Percentiles rank a stretch among this genome's conserved stretches.
Evolutionary conservation across 2,113 vertebrate genomes (phyloP).

Genomic region (Stigmatopora nigra): DNA sequence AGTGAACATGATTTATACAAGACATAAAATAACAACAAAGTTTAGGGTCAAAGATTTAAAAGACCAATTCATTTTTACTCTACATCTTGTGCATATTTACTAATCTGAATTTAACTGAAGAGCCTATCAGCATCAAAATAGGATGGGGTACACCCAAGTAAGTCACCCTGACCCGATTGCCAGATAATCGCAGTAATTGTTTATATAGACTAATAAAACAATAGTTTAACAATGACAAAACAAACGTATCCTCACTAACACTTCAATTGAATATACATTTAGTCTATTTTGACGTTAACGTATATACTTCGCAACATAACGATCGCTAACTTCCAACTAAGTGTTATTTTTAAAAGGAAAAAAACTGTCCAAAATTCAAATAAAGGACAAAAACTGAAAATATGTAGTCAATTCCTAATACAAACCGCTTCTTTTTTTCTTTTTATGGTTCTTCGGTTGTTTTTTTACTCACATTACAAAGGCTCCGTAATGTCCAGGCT

Average conservation of each 20-base stretch:
- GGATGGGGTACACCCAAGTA: neutral
- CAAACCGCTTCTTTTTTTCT: constrained; percentile 11
- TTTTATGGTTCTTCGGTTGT: neutral
- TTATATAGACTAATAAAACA: neutral
- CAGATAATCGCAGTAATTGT: neutral
- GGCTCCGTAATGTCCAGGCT: constrained; percentile 24
- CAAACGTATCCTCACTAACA: neutral
- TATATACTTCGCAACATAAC: neutral
- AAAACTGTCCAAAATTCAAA: neutral
- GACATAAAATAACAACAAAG: neutral
- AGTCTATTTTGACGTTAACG: neutral
- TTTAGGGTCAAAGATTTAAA: neutral
- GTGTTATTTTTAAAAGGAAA: neutral
- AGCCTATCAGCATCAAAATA: neutral
- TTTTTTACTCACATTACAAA: constrained; percentile 49
- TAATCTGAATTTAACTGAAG: no score
- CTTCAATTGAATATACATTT: neutral
- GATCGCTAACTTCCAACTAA: neutral
- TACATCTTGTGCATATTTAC: no score
- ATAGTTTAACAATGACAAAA: neutral
- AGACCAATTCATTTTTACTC: neutral
- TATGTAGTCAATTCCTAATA: neutral
- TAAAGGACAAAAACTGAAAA: neutral
- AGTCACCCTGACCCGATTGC: neutral
- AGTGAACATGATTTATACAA: constrained; percentile 6